Conservation (phyloP, 1,140 invertebrate species). For the Orussus abietinus region DNA sequence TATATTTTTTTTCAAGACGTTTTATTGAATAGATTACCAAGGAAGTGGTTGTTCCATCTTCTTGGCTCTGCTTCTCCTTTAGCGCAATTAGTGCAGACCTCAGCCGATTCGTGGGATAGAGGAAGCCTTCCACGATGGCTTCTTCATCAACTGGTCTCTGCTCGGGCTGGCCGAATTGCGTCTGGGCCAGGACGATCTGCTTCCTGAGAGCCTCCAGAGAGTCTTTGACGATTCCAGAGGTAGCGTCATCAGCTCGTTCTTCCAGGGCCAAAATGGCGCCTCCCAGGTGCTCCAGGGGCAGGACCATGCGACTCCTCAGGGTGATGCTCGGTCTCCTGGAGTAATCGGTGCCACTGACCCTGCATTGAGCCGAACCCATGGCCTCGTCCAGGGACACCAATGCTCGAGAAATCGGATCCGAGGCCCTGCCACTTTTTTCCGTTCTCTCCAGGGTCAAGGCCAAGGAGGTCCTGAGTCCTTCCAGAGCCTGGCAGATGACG, state of each 20-base stretch:
- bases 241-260: constrained; percentile 21
- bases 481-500: constrained; percentile 31
- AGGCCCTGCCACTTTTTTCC: constrained; percentile 6
- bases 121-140: constrained; percentile 42
- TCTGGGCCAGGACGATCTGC: constrained; percentile 34
- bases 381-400: constrained; percentile 22
- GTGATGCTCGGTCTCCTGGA: constrained; percentile 21
- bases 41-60: constrained; percentile 11
- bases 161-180: constrained; percentile 27
- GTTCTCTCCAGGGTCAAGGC: constrained; percentile 12
- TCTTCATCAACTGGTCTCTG: constrained; percentile 39
- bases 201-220: constrained; percentile 39
- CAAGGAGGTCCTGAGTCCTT: constrained; percentile 24
- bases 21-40: no score
- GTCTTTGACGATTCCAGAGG: constrained; percentile 26
- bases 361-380: constrained; percentile 24
- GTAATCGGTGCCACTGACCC: constrained; percentile 34
- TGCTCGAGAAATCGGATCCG: background rate
- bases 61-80: constrained; percentile 14
- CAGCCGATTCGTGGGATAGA: constrained; percentile 41
- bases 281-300: constrained; percentile 29
- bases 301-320: constrained; percentile 24
- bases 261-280: constrained; percentile 27
- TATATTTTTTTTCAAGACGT: no score
- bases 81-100: constrained; percentile 29